Evolutionary conservation across 2,888 invertebrate genomes (phyloP), one percentile per base, ranked within the genome.

Genomic region (Torymus texanus): DNA sequence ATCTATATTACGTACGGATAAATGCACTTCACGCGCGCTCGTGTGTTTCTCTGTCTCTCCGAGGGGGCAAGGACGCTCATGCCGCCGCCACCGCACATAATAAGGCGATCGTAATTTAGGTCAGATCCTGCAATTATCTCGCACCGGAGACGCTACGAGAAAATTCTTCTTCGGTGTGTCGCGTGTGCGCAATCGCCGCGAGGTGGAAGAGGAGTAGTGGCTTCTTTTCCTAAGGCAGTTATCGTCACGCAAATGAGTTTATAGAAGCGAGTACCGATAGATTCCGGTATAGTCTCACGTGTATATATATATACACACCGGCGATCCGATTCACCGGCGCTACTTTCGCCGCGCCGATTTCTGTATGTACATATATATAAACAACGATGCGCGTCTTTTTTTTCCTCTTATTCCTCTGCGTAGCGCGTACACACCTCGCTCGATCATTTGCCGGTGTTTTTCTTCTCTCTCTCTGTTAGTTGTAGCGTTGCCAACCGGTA

Each of bases 121-220:
- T 65, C 70, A 65, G 63, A 77, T 70, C 71, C 70, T 70, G 62
- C 24, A 77, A 77, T 65, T 70, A 71, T 63, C 61, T 59, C 50
- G 8, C 41, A 2, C 41, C n/a, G 58, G 8, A 41, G 51, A 18
- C 41, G 24, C 14, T 11, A 21, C 50, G 50, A 65, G 73, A 74
- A 74, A 65, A 74, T 59, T 50, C 66, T 14, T 41, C 50, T 55
- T 8, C 41, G 67, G 16, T 29, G 62, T 13, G n/a, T 13, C 14
- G 24, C 50, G 50, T 13, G 11, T 14, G 50, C n/a, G 21, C 14
- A 21, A 41, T 18, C 12, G 63, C 41, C 51, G 18, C 51, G 59
- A n/a, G 29, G 21, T 21, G 58, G 70, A 24, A n/a, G 67, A 41
- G 58, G 8, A 55, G n/a, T n/a, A n/a, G n/a, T n/a, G n/a, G n/a